These are phyloP conservation scores for Upupa epops DNA, from an alignment of 2,113 vertebrate genomes.

Conservation along the genomic window DNA sequence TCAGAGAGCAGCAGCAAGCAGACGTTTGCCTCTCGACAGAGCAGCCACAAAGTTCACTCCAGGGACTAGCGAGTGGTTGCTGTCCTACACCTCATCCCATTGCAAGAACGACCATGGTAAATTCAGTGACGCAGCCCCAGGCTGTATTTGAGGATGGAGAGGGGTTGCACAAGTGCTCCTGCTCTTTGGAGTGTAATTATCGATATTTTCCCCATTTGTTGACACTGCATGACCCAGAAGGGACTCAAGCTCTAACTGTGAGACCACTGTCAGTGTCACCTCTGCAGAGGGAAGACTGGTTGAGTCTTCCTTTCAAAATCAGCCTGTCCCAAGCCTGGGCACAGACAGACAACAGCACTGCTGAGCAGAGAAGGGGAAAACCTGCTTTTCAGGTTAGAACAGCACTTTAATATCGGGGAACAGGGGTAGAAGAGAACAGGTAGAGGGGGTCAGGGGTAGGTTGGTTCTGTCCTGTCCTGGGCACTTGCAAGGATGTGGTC, in stretches of 20 bases:
- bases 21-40: neutral
- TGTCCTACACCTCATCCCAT: neutral
- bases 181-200: constrained; percentile 53
- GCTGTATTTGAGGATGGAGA: neutral
- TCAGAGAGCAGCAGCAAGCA: neutral
- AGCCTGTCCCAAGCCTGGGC: constrained; percentile 19
- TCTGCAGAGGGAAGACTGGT: constrained; percentile 16
- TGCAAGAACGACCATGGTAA: neutral
- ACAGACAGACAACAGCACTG: constrained; percentile 36
- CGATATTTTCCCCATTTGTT: constrained; percentile 5
- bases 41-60: neutral
- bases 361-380: constrained; percentile 54
- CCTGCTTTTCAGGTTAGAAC: constrained; percentile 61
- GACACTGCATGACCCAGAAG: neutral
- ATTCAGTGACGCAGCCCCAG: neutral
- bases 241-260: neutral
- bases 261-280: constrained; percentile 15
- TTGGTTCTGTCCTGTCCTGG: neutral
- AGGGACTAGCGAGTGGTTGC: neutral
- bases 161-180: constrained; percentile 43
- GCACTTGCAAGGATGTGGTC: neutral
- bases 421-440: constrained; percentile 16
- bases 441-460: neutral
- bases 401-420: constrained; percentile 20
- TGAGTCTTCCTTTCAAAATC: constrained; percentile 6